These are phyloP conservation scores for Chamaea fasciata DNA, from an alignment of 2,113 vertebrate species.

Conservation along the genomic window DNA sequence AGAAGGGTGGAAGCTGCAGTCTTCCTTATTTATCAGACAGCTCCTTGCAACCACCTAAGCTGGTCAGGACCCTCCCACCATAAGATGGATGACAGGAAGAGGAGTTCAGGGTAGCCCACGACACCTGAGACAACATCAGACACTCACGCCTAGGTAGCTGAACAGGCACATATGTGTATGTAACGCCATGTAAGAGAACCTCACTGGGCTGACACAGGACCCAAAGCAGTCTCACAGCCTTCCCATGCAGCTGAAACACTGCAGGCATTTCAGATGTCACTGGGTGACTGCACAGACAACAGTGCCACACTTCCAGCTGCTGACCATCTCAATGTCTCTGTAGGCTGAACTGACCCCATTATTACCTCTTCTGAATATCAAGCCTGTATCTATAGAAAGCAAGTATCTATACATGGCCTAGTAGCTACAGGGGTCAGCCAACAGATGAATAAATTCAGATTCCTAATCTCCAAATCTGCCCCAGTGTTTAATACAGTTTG, in stretches of 20 bases:
- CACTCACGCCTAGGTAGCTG: neutral
- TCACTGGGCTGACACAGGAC: neutral
- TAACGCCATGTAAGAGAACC: neutral
- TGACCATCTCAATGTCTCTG: neutral
- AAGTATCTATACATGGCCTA: neutral
- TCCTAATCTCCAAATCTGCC: neutral
- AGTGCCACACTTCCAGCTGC: neutral
- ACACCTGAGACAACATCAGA: neutral
- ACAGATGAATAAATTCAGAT: neutral
- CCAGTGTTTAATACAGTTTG: neutral
- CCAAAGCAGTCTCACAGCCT: neutral
- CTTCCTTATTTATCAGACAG: neutral
- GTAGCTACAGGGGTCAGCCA: neutral
- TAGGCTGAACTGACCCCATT: neutral
- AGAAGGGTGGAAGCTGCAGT: neutral
- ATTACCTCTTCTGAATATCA: neutral
- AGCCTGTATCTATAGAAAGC: neutral
- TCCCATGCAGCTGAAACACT: neutral
- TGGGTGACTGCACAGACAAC: neutral
- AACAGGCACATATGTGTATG: neutral
- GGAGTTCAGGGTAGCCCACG: neutral
- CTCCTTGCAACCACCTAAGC: neutral
- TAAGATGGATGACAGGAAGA: neutral
- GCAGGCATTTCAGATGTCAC: neutral
- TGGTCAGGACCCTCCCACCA: neutral